Base-by-base conservation (phyloP, 2,888 invertebrate genomes). In the Thyatira batis region DNA sequence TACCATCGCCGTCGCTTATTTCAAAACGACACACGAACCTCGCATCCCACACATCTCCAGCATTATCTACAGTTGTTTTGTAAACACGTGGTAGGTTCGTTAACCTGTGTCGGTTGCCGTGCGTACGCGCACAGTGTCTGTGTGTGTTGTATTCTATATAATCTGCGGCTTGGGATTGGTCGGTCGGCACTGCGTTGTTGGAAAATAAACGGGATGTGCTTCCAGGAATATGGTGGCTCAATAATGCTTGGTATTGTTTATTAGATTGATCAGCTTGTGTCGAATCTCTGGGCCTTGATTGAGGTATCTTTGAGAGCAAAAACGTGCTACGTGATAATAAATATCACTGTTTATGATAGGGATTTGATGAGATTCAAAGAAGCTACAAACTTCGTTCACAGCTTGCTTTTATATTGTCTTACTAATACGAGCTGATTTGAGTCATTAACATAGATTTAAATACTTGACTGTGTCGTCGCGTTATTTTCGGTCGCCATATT, bases 41-140 rank as follows among this genome's bases (percentile, higher is more conserved):
- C 48, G 52, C 53, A 64, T 67, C 64, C 57, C 61, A 63, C 60
- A 58, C 67, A 52, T 50, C 20, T 49, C 51, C 54, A 52, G 55
- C 60, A 67, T 68, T 65, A 70, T 69, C 68, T 70, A 65, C 61
- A 66, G 68, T 62, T 80, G 76, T 78, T 76, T 74, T 76, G 76
- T 74, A 77, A 81, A 84, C 84, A 83, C 78, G 83, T 82, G 75
- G 48, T 61, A 69, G 72, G 85, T 84, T 85, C 86, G 83, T 82
- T 86, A 80, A 85, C 85, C 84, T 82, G 80, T 67, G 69, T 71
- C 66, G 61, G 54, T 55, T 55, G 58, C 55, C 49, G 68, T 71
- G 77, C 70, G 71, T 69, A 70, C 67, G 69, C 69, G 73, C 68
- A 58, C 21, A 55, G 51, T 55, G 49, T 50, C 25, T 59, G 66